Evolutionary conservation across 2,888 invertebrate species (phyloP), one percentile per base, ranked within the genome.

Genomic region (Catocala sponsa): DNA sequence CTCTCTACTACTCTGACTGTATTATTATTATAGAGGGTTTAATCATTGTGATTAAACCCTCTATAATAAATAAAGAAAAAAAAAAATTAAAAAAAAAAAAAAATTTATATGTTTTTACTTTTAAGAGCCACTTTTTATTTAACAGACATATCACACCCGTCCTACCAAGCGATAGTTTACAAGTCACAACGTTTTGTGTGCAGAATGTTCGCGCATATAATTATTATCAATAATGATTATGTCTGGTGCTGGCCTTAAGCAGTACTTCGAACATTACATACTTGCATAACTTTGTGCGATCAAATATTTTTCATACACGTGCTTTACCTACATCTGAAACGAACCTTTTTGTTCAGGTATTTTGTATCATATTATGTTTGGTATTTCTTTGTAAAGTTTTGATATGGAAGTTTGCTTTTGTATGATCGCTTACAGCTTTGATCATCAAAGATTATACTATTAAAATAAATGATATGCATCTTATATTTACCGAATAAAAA

Each of bases 261-360:
- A 11, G 42, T 42, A 10, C 42, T n/a, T 11, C 5, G 10, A 6
- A 1, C n/a, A n/a, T 6, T 38, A 48, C 12, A 25, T 33, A 11
- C 11, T 43, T n/a, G 49, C 15, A n/a, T 38, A 48, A 61, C 64
- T 68, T 38, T 61, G 69, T 63, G 32, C 25, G 61, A 64, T 67
- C 70, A 66, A 42, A 63, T 63, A 66, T 59, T 66, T 64, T 48
- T 66, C 63, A 57, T 58, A 53, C 62, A 61, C 70, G 63, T 74
- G 74, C 52, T 69, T 65, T 73, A 76, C 72, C 73, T 75, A 59
- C 59, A 73, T 72, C 69, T 61, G 43, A 43, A 57, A 50, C 43
- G n/a, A 51, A 46, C 35, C 44, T 15, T 46, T 35, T 51, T 57
- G 52, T 13, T 46, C 47, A 43, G 43, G 35, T 25, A 49, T 43